phyloP scores from a whole-genome alignment of 2,113 vertebrate species.

The Chloebia gouldiae region DNA sequence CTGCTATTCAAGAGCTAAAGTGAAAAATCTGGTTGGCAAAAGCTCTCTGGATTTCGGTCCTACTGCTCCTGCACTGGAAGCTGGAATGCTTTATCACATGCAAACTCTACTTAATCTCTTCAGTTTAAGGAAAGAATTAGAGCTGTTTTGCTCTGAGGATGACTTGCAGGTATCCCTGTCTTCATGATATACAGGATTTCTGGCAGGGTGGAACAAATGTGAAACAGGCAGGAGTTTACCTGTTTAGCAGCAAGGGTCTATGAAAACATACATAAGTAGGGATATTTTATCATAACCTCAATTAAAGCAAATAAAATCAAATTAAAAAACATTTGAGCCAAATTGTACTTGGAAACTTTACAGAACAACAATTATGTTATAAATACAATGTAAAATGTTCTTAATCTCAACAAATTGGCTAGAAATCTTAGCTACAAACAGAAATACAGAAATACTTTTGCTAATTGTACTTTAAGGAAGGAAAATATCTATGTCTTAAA shows the following conservation, averaged over 20 bases:
- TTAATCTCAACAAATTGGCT: neutral
- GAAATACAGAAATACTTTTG: neutral
- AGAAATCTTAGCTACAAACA: neutral
- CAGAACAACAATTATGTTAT: neutral
- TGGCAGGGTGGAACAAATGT: neutral
- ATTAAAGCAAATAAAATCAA: neutral
- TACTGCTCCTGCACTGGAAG: neutral
- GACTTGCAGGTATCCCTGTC: neutral
- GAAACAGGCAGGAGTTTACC: neutral
- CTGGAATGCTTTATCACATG: neutral
- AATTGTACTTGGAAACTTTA: neutral
- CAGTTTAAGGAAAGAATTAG: neutral
- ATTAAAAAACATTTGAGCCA: neutral
- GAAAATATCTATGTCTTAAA: neutral
- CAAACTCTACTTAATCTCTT: neutral
- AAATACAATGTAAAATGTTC: neutral
- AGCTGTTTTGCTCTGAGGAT: neutral
- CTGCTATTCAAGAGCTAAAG: neutral
- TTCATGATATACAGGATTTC: neutral
- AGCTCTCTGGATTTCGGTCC: neutral
- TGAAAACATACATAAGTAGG: neutral
- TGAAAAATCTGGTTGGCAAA: neutral
- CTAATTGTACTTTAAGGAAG: neutral
- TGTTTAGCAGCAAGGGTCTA: neutral
- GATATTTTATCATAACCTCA: neutral